Conservation (phyloP, 2,113 vertebrate genomes). For the Syrmaticus mikado region DNA sequence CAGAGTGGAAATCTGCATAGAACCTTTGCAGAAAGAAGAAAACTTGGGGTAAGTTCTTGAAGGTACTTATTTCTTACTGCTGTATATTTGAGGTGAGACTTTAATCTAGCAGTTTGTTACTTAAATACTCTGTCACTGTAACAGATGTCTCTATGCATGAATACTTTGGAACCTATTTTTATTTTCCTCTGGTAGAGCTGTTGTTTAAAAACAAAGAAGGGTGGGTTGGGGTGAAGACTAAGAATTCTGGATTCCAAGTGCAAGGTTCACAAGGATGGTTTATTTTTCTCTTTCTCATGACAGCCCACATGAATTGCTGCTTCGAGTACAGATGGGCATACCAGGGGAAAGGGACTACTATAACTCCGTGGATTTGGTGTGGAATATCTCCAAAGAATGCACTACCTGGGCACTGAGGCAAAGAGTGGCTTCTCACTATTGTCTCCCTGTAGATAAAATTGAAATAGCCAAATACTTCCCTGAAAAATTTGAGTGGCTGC, state of each 20-base stretch:
- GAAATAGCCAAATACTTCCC: slow-evolving; percentile 92
- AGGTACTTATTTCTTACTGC: background rate
- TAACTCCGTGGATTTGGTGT: slow-evolving; percentile 83
- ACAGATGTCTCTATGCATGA: background rate
- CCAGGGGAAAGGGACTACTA: slow-evolving; percentile 84
- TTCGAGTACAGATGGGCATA: slow-evolving; percentile 85
- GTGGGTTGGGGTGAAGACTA: background rate
- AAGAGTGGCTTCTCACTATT: slow-evolving; percentile 81
- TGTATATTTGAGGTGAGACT: background rate
- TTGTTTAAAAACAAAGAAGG: background rate
- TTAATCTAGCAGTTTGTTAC: background rate
- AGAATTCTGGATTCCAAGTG: background rate
- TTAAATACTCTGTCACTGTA: background rate
- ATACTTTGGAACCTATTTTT: background rate
- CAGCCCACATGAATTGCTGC: slow-evolving; percentile 87
- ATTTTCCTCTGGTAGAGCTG: background rate
- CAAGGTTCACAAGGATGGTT: background rate
- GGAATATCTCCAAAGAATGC: slow-evolving; percentile 85
- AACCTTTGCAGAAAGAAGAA: slow-evolving; percentile 86
- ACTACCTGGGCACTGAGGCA: slow-evolving; percentile 81
- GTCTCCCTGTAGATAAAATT: slow-evolving; percentile 85
- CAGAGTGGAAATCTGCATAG: slow-evolving; percentile 84
- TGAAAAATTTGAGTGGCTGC: slow-evolving; percentile 90
- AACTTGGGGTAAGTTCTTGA: slow-evolving; percentile 82
- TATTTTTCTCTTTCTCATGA: background rate